Conservation (phyloP, 1,140 invertebrate genomes). For the Listronotus bonariensis region DNA sequence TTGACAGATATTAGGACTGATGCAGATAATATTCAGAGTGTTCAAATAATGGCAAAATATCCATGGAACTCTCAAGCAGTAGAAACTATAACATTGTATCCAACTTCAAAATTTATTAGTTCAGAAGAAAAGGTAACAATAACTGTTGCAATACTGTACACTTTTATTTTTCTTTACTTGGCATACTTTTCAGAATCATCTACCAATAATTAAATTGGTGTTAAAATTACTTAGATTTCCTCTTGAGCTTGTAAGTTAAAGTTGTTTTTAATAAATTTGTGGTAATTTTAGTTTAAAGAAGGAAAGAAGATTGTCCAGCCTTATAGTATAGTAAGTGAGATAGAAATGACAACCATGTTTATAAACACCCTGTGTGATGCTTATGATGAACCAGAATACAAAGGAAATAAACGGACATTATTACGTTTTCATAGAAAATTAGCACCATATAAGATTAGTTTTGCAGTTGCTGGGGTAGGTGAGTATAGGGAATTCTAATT, state of each 20-base stretch:
- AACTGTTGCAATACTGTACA: too few relatives aligned
- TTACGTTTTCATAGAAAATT: slow-evolving; percentile 71
- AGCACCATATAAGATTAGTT: slow-evolving; percentile 73
- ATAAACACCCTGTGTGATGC: slow-evolving; percentile 68
- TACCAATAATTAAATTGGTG: too few relatives aligned
- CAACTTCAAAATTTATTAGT: background rate
- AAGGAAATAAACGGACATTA: slow-evolving; percentile 48
- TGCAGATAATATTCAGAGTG: slow-evolving; percentile 47
- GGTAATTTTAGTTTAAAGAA: slow-evolving; percentile 57
- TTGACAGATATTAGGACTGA: slow-evolving; percentile 61
- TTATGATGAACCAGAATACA: slow-evolving; percentile 53
- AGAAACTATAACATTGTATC: slow-evolving; percentile 47
- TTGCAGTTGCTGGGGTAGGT: slow-evolving; percentile 59
- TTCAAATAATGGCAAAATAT: slow-evolving; percentile 63
- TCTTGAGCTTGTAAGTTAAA: too few relatives aligned
- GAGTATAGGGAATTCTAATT: too few relatives aligned
- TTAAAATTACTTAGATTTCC: too few relatives aligned
- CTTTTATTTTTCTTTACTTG: too few relatives aligned
- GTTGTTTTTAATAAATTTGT: too few relatives aligned
- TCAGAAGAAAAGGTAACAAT: slow-evolving; percentile 38
- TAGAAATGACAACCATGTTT: slow-evolving; percentile 64
- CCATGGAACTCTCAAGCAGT: slow-evolving; percentile 54
- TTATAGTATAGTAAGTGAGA: slow-evolving; percentile 58
- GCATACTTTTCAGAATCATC: too few relatives aligned
- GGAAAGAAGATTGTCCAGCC: slow-evolving; percentile 53